These are phyloP conservation scores for Chlorodrepanis virens DNA, from an alignment of 2,113 vertebrate species.

Conservation along the genomic window DNA sequence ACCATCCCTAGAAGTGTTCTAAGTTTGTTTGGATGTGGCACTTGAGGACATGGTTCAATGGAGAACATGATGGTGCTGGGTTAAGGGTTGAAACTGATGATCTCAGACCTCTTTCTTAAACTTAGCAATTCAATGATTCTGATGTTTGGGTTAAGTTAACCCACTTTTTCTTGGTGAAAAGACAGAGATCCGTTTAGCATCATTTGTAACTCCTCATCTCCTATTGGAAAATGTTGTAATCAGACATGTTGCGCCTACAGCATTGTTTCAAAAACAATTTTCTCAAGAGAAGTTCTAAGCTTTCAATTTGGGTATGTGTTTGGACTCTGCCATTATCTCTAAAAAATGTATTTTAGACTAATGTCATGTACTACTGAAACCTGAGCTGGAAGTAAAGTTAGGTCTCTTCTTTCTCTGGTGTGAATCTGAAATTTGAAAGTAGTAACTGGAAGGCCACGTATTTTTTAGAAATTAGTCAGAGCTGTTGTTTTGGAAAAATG, in stretches of 20 bases:
- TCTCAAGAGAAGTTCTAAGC: background rate
- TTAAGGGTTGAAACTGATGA: background rate
- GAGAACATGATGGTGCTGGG: background rate
- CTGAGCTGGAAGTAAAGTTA: background rate
- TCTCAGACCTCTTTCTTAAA: background rate
- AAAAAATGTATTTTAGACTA: background rate
- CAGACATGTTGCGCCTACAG: background rate
- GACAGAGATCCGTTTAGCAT: background rate
- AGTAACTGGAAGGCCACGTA: background rate
- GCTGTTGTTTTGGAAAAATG: background rate
- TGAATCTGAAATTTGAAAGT: background rate
- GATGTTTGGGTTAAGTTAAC: background rate
- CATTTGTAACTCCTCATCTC: background rate
- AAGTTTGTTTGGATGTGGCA: background rate
- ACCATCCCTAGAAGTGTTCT: background rate
- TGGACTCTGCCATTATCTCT: background rate
- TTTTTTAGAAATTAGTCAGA: background rate
- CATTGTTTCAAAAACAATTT: background rate
- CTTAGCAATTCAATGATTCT: fast-evolving
- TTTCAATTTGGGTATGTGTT: background rate
- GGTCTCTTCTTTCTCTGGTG: background rate
- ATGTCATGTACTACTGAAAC: background rate
- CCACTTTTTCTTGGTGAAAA: background rate
- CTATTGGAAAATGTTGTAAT: background rate
- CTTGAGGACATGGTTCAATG: too few species aligned